phyloP scores from a whole-genome alignment of 2,113 vertebrate genomes.

The Labeo rohita region DNA sequence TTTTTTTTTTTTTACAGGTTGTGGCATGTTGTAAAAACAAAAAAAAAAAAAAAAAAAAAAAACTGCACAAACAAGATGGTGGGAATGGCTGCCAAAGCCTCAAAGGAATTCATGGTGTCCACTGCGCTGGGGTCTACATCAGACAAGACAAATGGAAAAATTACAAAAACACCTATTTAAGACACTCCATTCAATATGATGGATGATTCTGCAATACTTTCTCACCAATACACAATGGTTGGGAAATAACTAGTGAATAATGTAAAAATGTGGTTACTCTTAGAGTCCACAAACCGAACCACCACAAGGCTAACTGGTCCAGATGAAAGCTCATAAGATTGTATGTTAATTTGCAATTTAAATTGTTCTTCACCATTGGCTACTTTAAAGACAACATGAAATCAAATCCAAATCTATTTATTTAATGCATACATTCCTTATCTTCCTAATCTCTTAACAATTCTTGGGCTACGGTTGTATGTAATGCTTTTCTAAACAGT shows the following conservation, averaged over 20 bases:
- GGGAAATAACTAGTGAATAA: slow-evolving; percentile 10
- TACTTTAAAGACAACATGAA: not conserved
- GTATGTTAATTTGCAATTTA: not conserved
- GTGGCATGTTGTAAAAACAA: slow-evolving; percentile 25
- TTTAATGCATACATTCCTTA: not conserved
- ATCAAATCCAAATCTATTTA: not conserved
- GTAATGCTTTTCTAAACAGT: not conserved
- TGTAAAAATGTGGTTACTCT: slow-evolving; percentile 19
- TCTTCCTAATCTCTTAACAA: not conserved
- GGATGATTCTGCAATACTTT: not conserved
- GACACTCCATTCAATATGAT: slow-evolving; percentile 8
- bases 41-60: not conserved
- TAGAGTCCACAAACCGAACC: not conserved
- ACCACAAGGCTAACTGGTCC: not conserved
- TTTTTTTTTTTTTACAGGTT: slow-evolving; percentile 45
- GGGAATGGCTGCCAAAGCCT: slow-evolving; percentile 52
- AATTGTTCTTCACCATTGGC: not conserved
- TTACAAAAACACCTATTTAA: slow-evolving; percentile 4
- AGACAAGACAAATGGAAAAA: not conserved
- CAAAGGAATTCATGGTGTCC: slow-evolving; percentile 49
- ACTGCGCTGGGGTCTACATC: not conserved
- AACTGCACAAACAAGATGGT: slow-evolving; percentile 25
- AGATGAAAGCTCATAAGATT: not conserved
- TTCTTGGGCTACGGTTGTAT: not conserved
- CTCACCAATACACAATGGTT: not conserved